Base-by-base conservation (phyloP, 2,797 vertebrate genomes). In the Valencia hispanica region DNA sequence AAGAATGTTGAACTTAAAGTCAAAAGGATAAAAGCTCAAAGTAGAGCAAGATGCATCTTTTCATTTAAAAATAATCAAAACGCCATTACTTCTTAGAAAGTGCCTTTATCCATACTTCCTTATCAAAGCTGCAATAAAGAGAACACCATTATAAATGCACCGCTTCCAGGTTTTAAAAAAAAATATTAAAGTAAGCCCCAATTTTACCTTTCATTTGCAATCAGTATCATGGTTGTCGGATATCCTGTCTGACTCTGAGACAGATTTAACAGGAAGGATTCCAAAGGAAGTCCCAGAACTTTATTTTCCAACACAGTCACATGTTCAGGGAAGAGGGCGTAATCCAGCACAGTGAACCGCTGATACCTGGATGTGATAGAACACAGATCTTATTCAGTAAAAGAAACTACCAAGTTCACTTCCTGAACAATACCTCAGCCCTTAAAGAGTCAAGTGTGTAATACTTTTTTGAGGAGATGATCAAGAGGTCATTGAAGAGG, bases 401-500 rank as follows among this genome's bases (percentile, higher is more conserved):
- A 50, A 14, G 10, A 47, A 30, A 2, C 27, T 4, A 20, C 30
- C 34, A 34, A 34, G 25, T 63, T 34, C 32, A 63, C 59, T 63
- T 63, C 9, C 32, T 63, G 32, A 63, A 22, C 59, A 36, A 63
- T 7, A 36, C 32, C 18, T 22, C 18, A 63, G 8, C 59, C 50
- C 50, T 18, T 20, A 14, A 59, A 61, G 8, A 45, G 41, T 15
- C 25, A 15, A 22, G 8, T 1, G 30, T 27, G 15, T 8, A 30
- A 2, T 82, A 96, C 96, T 89, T 94, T 79, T 93, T 93, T 0
- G 79, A 61, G 18, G 96, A 96, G 68, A 96, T 81, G 68, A 97
- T 88, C 85, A 97, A 73, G 43, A 96, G 90, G 78, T 97, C 94
- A 45, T 93, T 97, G 92, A 97, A 96, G 71, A 97, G 95, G 79